Percentiles rank a stretch among this genome's conserved stretches.
These are phyloP conservation scores for Acronicta alni DNA, from an alignment of 2,888 invertebrate species.

Conservation along the genomic window DNA sequence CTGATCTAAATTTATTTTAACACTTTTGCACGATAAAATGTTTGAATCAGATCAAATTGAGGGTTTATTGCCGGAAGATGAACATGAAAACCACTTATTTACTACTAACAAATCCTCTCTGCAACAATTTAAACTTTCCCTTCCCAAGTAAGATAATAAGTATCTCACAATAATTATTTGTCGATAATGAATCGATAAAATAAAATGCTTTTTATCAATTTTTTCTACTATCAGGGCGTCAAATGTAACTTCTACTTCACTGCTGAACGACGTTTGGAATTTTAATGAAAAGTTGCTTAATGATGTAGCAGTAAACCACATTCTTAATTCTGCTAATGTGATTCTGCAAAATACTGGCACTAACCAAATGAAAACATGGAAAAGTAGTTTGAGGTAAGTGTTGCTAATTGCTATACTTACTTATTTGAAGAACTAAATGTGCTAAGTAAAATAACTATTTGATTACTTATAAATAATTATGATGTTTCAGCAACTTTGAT, in stretches of 20 bases:
- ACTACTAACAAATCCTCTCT: slow-evolving; percentile 59
- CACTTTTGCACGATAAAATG: slow-evolving; percentile 21
- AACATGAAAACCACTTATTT: slow-evolving; percentile 53
- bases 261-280: slow-evolving; percentile 70
- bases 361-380: slow-evolving; percentile 69
- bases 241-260: slow-evolving; percentile 68
- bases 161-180: too few species aligned
- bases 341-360: slow-evolving; percentile 62
- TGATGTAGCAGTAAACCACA: slow-evolving; percentile 57
- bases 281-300: slow-evolving; percentile 60
- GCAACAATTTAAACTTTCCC: slow-evolving; percentile 65
- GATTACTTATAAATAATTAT: background rate
- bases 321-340: slow-evolving; percentile 60
- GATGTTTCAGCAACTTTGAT: slow-evolving; percentile 72
- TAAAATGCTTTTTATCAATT: too few species aligned
- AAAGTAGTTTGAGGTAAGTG: slow-evolving; percentile 69
- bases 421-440: background rate
- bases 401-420: too few species aligned
- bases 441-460: background rate
- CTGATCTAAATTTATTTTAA: too few species aligned
- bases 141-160: slow-evolving; percentile 57
- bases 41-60: slow-evolving; percentile 48
- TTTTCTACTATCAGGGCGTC: slow-evolving; percentile 61
- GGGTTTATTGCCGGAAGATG: slow-evolving; percentile 58
- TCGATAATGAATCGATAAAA: too few species aligned